Evolutionary conservation across 2,888 invertebrate species (phyloP).

Genomic region (Tenthredo mesomela): DNA sequence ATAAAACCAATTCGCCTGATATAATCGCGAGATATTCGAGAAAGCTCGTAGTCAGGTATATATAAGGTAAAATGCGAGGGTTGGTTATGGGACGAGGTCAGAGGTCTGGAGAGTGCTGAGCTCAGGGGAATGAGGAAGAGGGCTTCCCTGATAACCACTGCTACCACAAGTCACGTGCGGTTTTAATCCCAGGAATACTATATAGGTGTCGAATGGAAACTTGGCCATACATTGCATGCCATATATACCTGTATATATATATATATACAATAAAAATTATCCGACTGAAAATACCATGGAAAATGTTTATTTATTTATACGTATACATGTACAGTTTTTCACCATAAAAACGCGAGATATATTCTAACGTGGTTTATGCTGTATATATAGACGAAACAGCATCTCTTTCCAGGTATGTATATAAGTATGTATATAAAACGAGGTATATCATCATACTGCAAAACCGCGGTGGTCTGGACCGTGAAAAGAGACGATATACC

Average conservation of each 20-base stretch:
- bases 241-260: no score
- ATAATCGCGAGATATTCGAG: neutral
- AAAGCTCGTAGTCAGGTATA: neutral
- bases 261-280: neutral
- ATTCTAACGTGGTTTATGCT: neutral
- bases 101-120: constrained; percentile 7
- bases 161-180: constrained; percentile 19
- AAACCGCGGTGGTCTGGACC: neutral
- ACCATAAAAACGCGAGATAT: neutral
- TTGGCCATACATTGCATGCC: neutral
- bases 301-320: neutral
- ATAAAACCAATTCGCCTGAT: neutral
- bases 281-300: neutral
- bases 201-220: constrained; percentile 9
- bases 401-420: neutral
- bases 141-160: constrained; percentile 25
- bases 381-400: neutral
- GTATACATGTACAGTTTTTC: neutral
- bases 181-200: constrained; percentile 8
- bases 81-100: constrained; percentile 17
- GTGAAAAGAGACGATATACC: neutral
- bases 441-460: neutral
- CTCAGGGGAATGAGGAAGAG: constrained; percentile 4
- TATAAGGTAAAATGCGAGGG: constrained; percentile 1
- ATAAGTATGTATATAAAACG: neutral